Base-by-base conservation (phyloP, 2,113 vertebrate species). In the Oreocharis arfaki region DNA sequence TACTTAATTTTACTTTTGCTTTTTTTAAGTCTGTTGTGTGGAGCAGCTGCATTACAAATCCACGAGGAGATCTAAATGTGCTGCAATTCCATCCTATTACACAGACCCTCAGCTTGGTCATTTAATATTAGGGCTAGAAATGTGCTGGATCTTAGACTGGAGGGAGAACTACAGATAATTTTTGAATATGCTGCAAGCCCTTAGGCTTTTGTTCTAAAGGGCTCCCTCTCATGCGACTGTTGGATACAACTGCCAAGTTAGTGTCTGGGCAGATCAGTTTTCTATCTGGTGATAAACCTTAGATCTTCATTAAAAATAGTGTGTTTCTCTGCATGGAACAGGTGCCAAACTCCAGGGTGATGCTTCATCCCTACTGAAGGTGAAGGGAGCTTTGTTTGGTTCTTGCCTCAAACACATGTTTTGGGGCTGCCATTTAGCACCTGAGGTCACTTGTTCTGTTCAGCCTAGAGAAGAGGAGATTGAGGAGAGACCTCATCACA, bases 1-100 rank as follows among this genome's bases (percentile, higher is more conserved):
- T 88, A 63, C 84, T 95, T 83, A 91, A 93, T 94, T 96, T 95
- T 82, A 69, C 74, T 93, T 91, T 90, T 74, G 21, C 12, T 64
- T 77, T 68, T 55, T 68, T 93, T 79, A 14, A 55, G 57, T 96
- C 76, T 89, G 24, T 77, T 84, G 6, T 44, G 8, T 89, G 46
- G 19, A 46, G 28, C 37, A 67, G 23, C n/a, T 84, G 67, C 61
- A 30, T 50, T 70, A 57, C 3, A 4, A 60, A 85, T 78, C 23
- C 7, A 18, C 49, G 57, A 81, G 41, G 35, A 65, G 47, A 44
- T 50, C 12, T 64, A 49, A 70, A 78, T 3, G 2, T 93, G 33
- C 30, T 84, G 13, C 32, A 75, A 27, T 60, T 42, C 7, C 18
- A 44, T 85, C 19, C 11, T 56, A 20, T 79, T 59, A 37, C 30